phyloP scores from a whole-genome alignment of 2,797 vertebrate species.

The Pseudomugil gertrudae region DNA sequence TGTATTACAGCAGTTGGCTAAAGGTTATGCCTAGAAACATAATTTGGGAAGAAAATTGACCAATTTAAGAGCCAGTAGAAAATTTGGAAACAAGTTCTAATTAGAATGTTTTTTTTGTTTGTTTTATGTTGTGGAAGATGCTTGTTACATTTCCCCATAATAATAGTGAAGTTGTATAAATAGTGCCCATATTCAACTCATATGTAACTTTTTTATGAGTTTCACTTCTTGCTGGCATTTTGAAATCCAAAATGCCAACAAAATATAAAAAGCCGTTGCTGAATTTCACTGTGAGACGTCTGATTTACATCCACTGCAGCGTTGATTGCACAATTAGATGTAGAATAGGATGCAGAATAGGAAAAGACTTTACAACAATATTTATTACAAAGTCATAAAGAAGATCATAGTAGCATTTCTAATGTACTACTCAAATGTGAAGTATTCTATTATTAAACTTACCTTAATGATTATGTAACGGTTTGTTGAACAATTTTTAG shows the following conservation, averaged over 20 bases:
- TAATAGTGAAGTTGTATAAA: constrained; percentile 14
- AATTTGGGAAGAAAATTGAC: no score
- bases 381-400: not conserved
- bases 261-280: constrained; percentile 22
- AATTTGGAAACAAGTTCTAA: no score
- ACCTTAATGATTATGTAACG: no score
- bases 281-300: constrained; percentile 11
- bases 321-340: constrained; percentile 34
- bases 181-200: constrained; percentile 16
- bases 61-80: no score
- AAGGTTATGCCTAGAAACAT: not conserved
- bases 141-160: not conserved
- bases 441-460: no score
- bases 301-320: constrained; percentile 27
- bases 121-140: no score
- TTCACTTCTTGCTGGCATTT: constrained; percentile 1
- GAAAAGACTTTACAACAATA: no score
- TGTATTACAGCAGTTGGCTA: not conserved
- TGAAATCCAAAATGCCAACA: constrained; percentile 12
- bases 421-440: no score
- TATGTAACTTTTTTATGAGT: no score
- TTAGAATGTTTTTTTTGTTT: constrained; percentile 1
- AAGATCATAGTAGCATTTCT: not conserved
- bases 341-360: no score
- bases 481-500: no score